Evolutionary conservation across 1,140 invertebrate species (phyloP).

Genomic region (Trissolcus basalis): DNA sequence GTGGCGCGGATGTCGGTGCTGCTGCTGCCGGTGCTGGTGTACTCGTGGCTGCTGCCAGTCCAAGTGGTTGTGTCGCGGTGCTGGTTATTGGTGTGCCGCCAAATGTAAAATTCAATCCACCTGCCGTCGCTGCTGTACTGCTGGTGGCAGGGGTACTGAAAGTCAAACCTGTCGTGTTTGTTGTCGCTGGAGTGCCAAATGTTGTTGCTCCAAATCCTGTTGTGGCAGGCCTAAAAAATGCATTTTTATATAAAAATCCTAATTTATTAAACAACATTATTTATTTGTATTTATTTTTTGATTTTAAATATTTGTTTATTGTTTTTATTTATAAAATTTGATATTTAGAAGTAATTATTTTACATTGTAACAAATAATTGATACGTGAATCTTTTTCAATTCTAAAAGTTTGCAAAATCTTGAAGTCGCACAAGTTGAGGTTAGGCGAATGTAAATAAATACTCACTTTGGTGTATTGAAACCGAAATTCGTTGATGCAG

Average conservation of each 20-base stretch:
- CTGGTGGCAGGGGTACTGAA: constrained; percentile 11
- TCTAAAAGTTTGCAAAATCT: neutral
- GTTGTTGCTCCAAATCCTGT: constrained; percentile 18
- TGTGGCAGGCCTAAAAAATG: neutral
- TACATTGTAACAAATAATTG: too few relatives aligned
- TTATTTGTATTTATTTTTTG: too few relatives aligned
- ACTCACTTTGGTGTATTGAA: constrained; percentile 8
- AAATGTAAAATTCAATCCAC: constrained; percentile 32
- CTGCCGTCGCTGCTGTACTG: constrained; percentile 4
- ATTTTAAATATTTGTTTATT: neutral
- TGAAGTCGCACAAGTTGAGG: neutral
- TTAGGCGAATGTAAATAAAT: constrained; percentile 2
- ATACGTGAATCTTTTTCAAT: too few relatives aligned
- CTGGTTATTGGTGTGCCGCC: constrained; percentile 24
- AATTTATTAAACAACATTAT: too few relatives aligned
- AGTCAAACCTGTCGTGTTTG: constrained; percentile 5
- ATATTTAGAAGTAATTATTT: too few relatives aligned
- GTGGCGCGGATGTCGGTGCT: constrained; percentile 16
- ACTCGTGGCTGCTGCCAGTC: constrained; percentile 1
- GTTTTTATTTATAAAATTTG: too few relatives aligned
- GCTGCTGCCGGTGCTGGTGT: neutral
- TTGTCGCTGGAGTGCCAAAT: constrained; percentile 10
- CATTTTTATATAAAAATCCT: neutral
- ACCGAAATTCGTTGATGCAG: constrained; percentile 4
- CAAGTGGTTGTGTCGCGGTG: constrained; percentile 12